Percentiles rank a stretch among this genome's conserved stretches.
Evolutionary conservation across 1,140 invertebrate species (phyloP).

Genomic region (Oedothorax gibbosus): DNA sequence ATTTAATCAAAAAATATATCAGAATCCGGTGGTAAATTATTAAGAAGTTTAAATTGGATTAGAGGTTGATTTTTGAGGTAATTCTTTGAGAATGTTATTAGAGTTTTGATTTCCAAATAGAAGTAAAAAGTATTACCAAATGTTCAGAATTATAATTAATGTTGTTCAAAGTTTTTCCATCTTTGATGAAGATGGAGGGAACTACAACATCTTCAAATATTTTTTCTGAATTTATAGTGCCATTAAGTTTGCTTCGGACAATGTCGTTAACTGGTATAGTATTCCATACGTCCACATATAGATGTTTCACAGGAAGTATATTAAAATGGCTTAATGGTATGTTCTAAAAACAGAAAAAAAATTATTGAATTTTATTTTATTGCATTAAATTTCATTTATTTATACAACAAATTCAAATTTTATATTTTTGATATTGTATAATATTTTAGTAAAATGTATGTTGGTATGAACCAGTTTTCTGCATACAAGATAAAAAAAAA

Average conservation of each 20-base stretch:
- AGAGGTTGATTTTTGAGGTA: no score
- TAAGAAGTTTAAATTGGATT: no score
- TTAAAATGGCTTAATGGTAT: background rate
- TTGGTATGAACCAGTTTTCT: no score
- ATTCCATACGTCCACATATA: background rate
- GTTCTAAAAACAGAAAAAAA: background rate
- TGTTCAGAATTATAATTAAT: background rate
- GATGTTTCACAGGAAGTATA: background rate
- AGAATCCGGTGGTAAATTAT: no score
- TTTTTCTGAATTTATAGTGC: background rate
- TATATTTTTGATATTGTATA: no score
- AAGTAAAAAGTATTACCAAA: background rate
- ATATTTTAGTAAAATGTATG: no score
- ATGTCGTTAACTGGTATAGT: background rate
- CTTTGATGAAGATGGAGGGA: background rate
- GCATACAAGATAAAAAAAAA: no score
- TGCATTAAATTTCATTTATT: background rate
- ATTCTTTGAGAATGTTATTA: no score
- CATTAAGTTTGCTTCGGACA: background rate
- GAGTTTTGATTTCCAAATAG: background rate
- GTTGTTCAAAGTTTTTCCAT: background rate
- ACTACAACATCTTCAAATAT: constrained; percentile 1
- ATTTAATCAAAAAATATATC: no score
- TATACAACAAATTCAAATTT: no score
- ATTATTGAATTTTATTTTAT: background rate